A percentile compares a stretch with the other conserved stretches of the same genome.
Evolutionary conservation across 2,113 vertebrate genomes (phyloP).

Genomic region (Coptodon bakossiorum): DNA sequence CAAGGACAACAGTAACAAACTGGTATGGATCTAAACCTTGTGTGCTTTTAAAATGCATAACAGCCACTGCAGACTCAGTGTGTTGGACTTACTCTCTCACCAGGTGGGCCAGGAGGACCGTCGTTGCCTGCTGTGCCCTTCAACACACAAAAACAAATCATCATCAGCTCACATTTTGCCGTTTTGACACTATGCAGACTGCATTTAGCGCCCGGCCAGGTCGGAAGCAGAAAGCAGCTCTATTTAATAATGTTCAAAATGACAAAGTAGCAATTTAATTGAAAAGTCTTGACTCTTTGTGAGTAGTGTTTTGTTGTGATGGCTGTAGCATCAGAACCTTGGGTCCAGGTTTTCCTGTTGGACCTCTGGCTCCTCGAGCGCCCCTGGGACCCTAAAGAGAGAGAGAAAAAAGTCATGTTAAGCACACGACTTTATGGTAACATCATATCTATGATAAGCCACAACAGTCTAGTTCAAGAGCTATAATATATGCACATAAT

Average conservation of each 20-base stretch:
- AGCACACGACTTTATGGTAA: not conserved
- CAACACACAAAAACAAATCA: slow-evolving; percentile 5
- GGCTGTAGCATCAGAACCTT: slow-evolving; percentile 74
- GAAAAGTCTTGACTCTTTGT: not conserved
- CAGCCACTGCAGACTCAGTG: not conserved
- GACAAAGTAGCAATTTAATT: not conserved
- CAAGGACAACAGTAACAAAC: not conserved
- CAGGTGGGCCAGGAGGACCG: slow-evolving; percentile 89
- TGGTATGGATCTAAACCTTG: not conserved
- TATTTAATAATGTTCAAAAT: not conserved
- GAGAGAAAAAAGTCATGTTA: not conserved
- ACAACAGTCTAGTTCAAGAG: not conserved
- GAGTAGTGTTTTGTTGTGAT: not conserved
- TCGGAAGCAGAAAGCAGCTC: not conserved
- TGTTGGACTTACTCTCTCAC: slow-evolving; percentile 86
- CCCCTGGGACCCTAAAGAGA: slow-evolving; percentile 85
- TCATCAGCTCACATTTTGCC: not conserved
- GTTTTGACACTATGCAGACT: not conserved
- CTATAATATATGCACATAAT: not conserved
- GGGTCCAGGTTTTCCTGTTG: slow-evolving; percentile 94
- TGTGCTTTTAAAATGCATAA: not conserved
- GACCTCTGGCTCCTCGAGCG: slow-evolving; percentile 90
- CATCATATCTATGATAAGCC: not conserved
- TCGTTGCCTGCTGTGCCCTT: slow-evolving; percentile 94
- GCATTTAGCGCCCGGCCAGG: not conserved